Evolutionary conservation across 1,140 invertebrate genomes (phyloP).

Genomic region (Drosophila repleta): DNA sequence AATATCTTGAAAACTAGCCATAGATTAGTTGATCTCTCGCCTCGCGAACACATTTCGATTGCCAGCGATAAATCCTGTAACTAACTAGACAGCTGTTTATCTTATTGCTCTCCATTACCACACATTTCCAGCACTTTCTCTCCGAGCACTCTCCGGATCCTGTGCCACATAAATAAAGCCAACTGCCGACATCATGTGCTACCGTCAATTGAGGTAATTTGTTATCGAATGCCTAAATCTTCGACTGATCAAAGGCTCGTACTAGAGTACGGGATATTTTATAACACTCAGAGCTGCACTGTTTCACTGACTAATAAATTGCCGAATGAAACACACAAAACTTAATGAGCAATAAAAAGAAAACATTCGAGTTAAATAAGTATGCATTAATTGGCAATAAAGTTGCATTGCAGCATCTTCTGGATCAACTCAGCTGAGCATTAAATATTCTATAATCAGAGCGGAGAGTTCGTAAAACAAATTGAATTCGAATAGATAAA

Average conservation of each 20-base stretch:
- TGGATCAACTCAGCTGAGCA: background rate
- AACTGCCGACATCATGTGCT: slow-evolving; percentile 31
- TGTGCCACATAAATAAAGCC: slow-evolving; percentile 28
- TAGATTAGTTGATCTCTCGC: slow-evolving; percentile 28
- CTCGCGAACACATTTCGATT: slow-evolving; percentile 33
- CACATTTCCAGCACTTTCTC: slow-evolving; percentile 11
- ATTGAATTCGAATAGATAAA: slow-evolving; percentile 37
- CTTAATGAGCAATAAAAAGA: slow-evolving; percentile 61
- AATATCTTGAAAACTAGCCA: background rate
- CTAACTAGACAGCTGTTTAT: slow-evolving; percentile 42
- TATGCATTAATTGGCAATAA: slow-evolving; percentile 59
- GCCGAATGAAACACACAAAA: slow-evolving; percentile 22
- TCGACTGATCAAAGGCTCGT: slow-evolving; percentile 39
- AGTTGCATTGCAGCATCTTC: slow-evolving; percentile 53
- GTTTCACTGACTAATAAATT: slow-evolving; percentile 50
- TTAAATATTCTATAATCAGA: slow-evolving; percentile 6
- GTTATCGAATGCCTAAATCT: slow-evolving; percentile 43
- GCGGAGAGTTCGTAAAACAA: slow-evolving; percentile 29
- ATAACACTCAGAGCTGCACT: slow-evolving; percentile 26
- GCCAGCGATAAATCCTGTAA: slow-evolving; percentile 37
- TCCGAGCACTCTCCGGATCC: background rate
- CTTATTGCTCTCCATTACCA: slow-evolving; percentile 36
- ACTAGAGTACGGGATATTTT: slow-evolving; percentile 7
- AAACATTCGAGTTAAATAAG: slow-evolving; percentile 49
- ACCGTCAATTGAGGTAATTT: slow-evolving; percentile 46